Conservation (phyloP, 2,113 vertebrate species). For the Neopipo cinnamomea region DNA sequence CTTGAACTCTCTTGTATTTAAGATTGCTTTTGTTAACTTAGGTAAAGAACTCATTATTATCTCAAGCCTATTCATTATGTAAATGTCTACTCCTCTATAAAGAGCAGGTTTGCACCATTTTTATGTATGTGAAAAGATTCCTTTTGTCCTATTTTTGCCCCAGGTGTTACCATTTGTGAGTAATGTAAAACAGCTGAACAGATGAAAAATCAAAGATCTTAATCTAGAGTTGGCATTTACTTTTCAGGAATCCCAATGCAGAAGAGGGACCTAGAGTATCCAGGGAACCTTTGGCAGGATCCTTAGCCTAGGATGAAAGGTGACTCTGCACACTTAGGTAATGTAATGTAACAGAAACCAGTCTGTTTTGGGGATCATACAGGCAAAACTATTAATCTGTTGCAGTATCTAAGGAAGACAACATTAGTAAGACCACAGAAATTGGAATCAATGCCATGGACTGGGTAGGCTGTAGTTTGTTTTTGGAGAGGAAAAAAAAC, state of each 20-base stretch:
- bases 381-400: neutral
- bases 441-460: neutral
- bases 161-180: neutral
- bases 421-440: neutral
- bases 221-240: neutral
- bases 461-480: neutral
- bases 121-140: neutral
- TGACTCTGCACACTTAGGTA: neutral
- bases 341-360: neutral
- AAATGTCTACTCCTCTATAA: neutral
- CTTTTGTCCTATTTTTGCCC: neutral
- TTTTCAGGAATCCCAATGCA: neutral
- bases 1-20: neutral
- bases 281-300: neutral
- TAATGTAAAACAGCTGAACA: neutral
- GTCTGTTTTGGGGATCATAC: neutral
- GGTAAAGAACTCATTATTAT: neutral
- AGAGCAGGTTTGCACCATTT: neutral
- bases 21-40: neutral
- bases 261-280: neutral
- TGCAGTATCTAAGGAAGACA: neutral
- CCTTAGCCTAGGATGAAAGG: neutral
- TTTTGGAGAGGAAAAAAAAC: neutral
- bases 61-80: neutral
- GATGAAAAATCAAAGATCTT: neutral